phyloP scores from a whole-genome alignment of 2,113 vertebrate genomes.

The Daubentonia madagascariensis region DNA sequence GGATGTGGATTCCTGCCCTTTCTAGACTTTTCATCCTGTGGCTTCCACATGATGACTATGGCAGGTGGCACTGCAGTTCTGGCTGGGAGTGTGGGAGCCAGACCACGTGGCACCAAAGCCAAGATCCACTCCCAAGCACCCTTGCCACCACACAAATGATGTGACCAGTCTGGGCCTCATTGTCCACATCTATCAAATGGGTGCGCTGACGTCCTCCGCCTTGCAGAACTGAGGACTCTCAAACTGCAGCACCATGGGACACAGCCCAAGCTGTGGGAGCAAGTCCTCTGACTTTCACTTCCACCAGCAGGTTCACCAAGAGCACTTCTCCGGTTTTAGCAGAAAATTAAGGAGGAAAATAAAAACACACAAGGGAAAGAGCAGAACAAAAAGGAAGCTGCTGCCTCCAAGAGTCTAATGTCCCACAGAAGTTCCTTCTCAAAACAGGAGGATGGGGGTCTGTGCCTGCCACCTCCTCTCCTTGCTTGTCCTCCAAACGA shows the following conservation, averaged over 20 bases:
- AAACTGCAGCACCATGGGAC: accelerated
- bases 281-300: accelerated
- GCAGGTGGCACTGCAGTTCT: background rate
- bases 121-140: no score
- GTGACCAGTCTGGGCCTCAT: background rate
- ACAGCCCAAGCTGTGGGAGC: accelerated
- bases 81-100: accelerated
- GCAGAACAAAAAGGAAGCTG: background rate
- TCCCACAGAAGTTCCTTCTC: accelerated
- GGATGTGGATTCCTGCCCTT: background rate
- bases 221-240: no score
- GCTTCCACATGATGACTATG: accelerated
- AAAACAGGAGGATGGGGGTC: accelerated
- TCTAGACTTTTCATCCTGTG: background rate
- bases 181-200: background rate
- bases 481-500: background rate
- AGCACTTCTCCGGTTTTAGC: no score
- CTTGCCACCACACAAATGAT: accelerated
- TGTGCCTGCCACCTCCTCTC: no score
- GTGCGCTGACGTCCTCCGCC: accelerated
- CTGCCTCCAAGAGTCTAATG: accelerated
- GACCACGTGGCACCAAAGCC: background rate
- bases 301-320: accelerated
- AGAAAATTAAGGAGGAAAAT: background rate
- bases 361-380: no score